A percentile compares a stretch with the other conserved stretches of the same genome.
Conservation (phyloP, 2,888 invertebrate species). For the Metopia argyrocephala region DNA sequence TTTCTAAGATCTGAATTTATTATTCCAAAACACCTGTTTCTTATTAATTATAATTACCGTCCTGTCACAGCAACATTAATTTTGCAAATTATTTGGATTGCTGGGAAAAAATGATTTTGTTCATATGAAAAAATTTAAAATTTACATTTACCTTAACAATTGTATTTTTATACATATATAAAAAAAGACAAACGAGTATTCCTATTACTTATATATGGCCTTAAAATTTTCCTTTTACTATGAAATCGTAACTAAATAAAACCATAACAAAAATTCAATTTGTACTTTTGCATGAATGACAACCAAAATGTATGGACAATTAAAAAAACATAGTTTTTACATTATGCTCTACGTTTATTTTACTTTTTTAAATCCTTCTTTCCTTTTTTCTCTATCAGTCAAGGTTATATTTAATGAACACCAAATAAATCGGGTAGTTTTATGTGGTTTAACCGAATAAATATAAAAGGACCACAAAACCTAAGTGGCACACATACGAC, state of each 20-base stretch:
- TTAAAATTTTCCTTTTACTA: no score
- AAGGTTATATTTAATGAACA: constrained; percentile 40
- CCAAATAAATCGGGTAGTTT: constrained; percentile 24
- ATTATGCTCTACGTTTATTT: no score
- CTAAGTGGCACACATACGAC: background rate
- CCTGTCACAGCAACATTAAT: no score
- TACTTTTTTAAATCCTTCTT: background rate
- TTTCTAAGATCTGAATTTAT: no score
- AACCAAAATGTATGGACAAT: constrained; percentile 6
- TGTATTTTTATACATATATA: background rate
- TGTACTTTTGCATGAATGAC: constrained; percentile 1
- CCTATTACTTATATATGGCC: background rate
- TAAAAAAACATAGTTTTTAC: background rate
- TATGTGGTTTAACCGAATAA: background rate
- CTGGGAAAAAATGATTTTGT: background rate
- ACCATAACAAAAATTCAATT: background rate
- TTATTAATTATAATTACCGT: no score
- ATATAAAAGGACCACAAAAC: background rate
- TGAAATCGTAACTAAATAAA: no score
- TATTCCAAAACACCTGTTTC: no score
- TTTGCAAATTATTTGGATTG: background rate
- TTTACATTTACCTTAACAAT: background rate
- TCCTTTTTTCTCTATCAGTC: background rate
- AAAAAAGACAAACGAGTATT: background rate
- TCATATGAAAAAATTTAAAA: background rate